Evolutionary conservation across 1,140 invertebrate genomes (phyloP).

Genomic region (Thereuonema tuberculata): DNA sequence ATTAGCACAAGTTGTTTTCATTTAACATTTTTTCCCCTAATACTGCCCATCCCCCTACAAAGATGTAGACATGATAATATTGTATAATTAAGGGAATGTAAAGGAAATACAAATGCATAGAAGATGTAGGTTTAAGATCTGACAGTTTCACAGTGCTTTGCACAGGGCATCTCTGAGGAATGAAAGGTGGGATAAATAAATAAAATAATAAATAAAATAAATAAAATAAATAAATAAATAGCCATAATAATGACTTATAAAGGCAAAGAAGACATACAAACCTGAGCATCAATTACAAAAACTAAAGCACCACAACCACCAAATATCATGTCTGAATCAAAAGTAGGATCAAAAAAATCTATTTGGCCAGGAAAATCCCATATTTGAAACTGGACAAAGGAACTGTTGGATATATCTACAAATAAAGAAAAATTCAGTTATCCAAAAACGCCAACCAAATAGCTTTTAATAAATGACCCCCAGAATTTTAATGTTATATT

Average conservation of each 20-base stretch:
- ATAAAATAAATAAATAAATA: slow-evolving; percentile 13
- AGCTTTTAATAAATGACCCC: no score
- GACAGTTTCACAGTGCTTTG: no score
- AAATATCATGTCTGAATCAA: slow-evolving; percentile 92
- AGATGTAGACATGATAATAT: no score
- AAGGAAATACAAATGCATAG: no score
- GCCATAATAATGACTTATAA: background rate
- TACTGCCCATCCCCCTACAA: no score
- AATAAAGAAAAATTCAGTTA: slow-evolving; percentile 9
- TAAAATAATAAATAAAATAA: slow-evolving; percentile 12
- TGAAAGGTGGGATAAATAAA: background rate
- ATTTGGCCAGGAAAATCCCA: slow-evolving; percentile 99
- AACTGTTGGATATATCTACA: slow-evolving; percentile 63
- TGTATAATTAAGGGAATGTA: no score
- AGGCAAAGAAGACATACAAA: slow-evolving; percentile 35
- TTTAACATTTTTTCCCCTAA: no score
- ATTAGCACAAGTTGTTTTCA: no score
- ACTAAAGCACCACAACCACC: slow-evolving; percentile 88
- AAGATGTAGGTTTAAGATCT: no score
- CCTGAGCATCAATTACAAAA: slow-evolving; percentile 98
- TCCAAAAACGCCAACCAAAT: no score
- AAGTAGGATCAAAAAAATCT: slow-evolving; percentile 90
- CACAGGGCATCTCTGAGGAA: background rate
- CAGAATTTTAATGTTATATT: background rate
- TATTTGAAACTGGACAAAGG: slow-evolving; percentile 99